Evolutionary conservation across 2,113 vertebrate genomes (phyloP), one percentile per base, ranked within the genome.

Genomic region (Mionectes macconnelli): DNA sequence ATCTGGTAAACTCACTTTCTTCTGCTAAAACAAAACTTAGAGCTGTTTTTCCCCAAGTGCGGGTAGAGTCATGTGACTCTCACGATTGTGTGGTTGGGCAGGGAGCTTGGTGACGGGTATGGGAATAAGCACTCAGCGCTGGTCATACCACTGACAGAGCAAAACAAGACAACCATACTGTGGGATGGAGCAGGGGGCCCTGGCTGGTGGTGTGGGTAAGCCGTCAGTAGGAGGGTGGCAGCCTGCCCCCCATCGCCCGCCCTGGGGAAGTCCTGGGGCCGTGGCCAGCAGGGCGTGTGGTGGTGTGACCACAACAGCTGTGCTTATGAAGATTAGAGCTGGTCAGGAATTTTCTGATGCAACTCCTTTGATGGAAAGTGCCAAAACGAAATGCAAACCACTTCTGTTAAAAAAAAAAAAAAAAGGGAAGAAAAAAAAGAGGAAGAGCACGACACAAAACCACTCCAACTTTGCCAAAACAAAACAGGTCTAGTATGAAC

Each of bases 281-380:
- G 2, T 8, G 14, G 2, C 81, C 70, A 67, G 89, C 69, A 53
- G 53, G 8, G 4, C 2, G 4, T 40, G 77, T 15, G 64, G 81
- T 7, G 18, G 40, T 76, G 93, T 2, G 42, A 96, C 91, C 63
- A 1, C 91, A 94, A 64, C 91, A 95, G 84, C 95, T 96, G 96
- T 31, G 5, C 81, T 30, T 49, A 3, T 57, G 91, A 30, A 95
- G 93, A 79, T 91, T 93, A 94, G 84, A 78, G 63, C 53, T 66
- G 89, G 87, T 73, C 82, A 89, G 83, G 87, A 95, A 93, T 96
- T 95, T 97, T 94, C 96, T 97, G 93, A 94, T 95, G 94, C 95
- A 96, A 93, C 60, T 81, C 35, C 95, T 97, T 92, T 89, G 84
- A 92, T 81, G 89, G 73, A 81, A 96, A 88, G 90, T 87, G 89